Evolutionary conservation across 2,113 vertebrate species (phyloP), one percentile per base, ranked within the genome.

Genomic region (Carollia perspicillata): DNA sequence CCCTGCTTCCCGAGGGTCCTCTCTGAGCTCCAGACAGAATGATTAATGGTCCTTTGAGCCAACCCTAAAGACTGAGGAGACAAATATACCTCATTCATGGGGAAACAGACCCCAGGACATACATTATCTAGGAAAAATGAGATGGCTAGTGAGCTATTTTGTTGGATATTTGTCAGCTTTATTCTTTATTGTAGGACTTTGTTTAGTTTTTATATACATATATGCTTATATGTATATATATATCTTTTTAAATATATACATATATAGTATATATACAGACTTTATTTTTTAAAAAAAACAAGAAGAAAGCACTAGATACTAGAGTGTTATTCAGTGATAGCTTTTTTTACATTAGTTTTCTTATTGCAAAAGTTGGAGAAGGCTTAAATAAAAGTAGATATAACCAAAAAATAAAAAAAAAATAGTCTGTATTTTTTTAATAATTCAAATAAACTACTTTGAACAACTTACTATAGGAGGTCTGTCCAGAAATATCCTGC

Each of bases 51-150:
- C 14, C 74, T 78, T 80, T 72, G 74, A 85, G 93, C 65, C 84
- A 80, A 89, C 89, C 84, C 69, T 83, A 78, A 68, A 90, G 74
- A 95, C 78, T 8, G 47, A 78, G 53, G 72, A 97, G 96, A 96
- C 89, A 97, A 96, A 97, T 97, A 72, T 72, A 51, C 83, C 93
- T 93, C 92, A 44, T 96, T 97, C 95, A 5, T 60, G 58, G 72
- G 42, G 65, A 97, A 96, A 71, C 44, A 91, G 87, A 88, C 86
- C 93, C 65, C 53, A 3, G 94, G 94, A 80, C 90, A 93, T 89
- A 92, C 35, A 88, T 96, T 84, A 93, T 51, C 84, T 66, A 72
- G 84, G 94, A 95, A 95, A 97, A 97, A 94, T 95, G 96, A 93
- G 95, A 58, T 78, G 66, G 68, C 90, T 86, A 89, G 87, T 69